phyloP scores from a whole-genome alignment of 2,113 vertebrate genomes.

The Pygathrix nemaeus region DNA sequence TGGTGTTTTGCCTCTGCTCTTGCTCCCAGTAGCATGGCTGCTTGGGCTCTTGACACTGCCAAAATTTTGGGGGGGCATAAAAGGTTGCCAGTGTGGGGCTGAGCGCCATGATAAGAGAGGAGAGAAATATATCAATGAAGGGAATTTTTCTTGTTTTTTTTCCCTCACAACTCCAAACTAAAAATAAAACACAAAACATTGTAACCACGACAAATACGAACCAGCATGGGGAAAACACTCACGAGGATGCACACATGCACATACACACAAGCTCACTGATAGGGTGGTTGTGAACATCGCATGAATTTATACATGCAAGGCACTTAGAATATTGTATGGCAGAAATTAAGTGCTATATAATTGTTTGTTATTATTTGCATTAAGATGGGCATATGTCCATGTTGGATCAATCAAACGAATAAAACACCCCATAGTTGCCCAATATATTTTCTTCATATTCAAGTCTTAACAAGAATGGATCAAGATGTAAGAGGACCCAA shows the following conservation, averaged over 20 bases:
- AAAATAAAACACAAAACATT: conserved; percentile 39
- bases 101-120: neutral
- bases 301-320: neutral
- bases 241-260: fast-evolving
- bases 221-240: neutral
- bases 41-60: neutral
- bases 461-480: neutral
- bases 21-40: neutral
- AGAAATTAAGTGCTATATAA: neutral
- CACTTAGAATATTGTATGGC: neutral
- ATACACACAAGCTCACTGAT: neutral
- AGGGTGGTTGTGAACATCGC: neutral
- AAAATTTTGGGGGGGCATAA: conserved; percentile 29
- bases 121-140: neutral
- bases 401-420: neutral
- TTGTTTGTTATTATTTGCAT: neutral
- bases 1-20: neutral
- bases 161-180: neutral
- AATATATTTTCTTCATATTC: neutral
- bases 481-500: neutral
- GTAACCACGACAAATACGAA: neutral
- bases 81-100: neutral
- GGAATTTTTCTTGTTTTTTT: neutral
- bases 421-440: neutral
- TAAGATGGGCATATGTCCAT: neutral